Base-by-base conservation (phyloP, 2,888 invertebrate species). In the Pandemis corylana region DNA sequence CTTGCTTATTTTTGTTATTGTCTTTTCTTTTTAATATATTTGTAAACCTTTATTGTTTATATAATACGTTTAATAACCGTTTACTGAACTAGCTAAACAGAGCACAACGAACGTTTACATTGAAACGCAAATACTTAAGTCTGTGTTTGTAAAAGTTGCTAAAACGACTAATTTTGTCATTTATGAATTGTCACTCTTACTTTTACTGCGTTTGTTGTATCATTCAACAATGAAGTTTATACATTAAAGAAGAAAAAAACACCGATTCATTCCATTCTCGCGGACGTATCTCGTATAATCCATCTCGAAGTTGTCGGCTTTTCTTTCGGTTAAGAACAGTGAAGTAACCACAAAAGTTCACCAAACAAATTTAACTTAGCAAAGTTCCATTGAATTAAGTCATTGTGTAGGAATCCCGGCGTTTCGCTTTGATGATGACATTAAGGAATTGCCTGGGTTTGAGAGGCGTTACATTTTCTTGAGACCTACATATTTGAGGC, bases 361-460 rank as follows among this genome's bases (percentile, higher is more conserved):
- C 71, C 78, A 76, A 79, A 81, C 81, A 80, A 83, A 86, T 84
- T 83, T 80, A 84, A 87, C 83, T 85, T 82, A 71, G 80, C 67
- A 53, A 76, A 77, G 80, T 81, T 83, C 73, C 81, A 86, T 86
- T 85, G 84, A 84, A 85, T 82, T 82, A 86, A 75, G 67, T 66
- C 80, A 84, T 86, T 85, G 82, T 82, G 80, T 78, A 71, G 80
- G 78, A 85, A 82, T 78, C 79, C 80, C 77, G 79, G 76, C 71
- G 79, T 68, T 78, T 77, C 77, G 72, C 66, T 80, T 82, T 80
- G 78, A 80, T 81, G 78, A 79, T 79, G 77, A 76, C 78, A 76
- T 78, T 66, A 61, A 65, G 74, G 76, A 79, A 82, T 80, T 75
- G 70, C 76, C 77, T 77, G 76, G 77, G 79, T 79, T 82, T 81